Evolutionary conservation across 2,797 vertebrate genomes (phyloP).

Genomic region (Acipenser ruthenus): DNA sequence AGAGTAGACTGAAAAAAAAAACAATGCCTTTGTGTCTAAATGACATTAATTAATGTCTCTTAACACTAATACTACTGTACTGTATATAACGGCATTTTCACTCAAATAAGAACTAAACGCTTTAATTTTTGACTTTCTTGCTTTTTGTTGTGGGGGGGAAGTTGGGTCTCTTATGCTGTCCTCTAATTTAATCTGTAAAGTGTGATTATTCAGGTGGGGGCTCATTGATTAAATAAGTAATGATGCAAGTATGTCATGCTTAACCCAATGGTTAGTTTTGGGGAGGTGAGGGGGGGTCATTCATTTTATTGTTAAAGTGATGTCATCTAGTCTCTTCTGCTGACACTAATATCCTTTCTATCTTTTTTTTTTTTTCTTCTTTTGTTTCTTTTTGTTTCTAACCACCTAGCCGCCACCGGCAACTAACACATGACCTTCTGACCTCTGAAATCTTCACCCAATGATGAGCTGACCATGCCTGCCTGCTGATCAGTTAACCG

Average conservation of each 20-base stretch:
- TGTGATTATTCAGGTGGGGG: slow-evolving; percentile 1
- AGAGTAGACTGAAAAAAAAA: slow-evolving; percentile 38
- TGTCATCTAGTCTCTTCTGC: slow-evolving; percentile 83
- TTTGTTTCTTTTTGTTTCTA: slow-evolving; percentile 87
- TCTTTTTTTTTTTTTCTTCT: slow-evolving; percentile 76
- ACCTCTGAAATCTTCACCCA: slow-evolving; percentile 99
- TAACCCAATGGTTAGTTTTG: slow-evolving; percentile 23
- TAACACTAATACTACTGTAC: slow-evolving; percentile 64
- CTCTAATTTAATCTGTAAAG: background rate
- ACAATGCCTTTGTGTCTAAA: slow-evolving; percentile 47
- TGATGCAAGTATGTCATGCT: slow-evolving; percentile 42
- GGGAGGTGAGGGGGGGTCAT: slow-evolving; percentile 33
- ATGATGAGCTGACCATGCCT: slow-evolving; percentile 99
- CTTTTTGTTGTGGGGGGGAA: slow-evolving; percentile 34
- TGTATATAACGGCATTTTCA: slow-evolving; percentile 59
- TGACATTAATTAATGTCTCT: slow-evolving; percentile 45
- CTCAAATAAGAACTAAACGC: slow-evolving; percentile 39
- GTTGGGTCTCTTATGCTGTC: slow-evolving; percentile 4
- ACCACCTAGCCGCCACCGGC: slow-evolving; percentile 99
- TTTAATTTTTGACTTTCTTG: slow-evolving; percentile 35
- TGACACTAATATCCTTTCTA: slow-evolving; percentile 99
- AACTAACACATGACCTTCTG: slow-evolving; percentile 99
- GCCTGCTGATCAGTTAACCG: slow-evolving; percentile 99
- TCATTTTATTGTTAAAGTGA: slow-evolving; percentile 79
- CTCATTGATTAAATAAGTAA: slow-evolving; percentile 25